A percentile compares a stretch with the other conserved stretches of the same genome.
phyloP scores from a whole-genome alignment of 2,113 vertebrate species.

The Zapornia atra region DNA sequence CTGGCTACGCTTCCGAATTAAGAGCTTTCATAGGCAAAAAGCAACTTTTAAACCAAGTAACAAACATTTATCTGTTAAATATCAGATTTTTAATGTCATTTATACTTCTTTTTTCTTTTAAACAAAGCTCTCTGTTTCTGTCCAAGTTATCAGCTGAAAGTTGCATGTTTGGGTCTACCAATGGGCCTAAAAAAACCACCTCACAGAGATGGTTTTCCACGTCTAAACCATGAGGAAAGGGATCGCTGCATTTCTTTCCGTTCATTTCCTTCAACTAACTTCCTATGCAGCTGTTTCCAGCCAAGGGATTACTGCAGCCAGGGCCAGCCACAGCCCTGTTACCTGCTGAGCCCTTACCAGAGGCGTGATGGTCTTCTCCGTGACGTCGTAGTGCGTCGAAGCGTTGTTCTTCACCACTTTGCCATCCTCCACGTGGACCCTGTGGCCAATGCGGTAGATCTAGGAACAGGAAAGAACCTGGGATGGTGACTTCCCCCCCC shows the following conservation, averaged over 20 bases:
- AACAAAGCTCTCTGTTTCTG: neutral
- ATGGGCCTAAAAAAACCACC: neutral
- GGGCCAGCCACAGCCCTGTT: neutral
- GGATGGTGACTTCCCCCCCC: neutral
- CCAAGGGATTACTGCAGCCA: neutral
- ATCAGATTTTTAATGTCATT: neutral
- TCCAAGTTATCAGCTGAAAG: neutral
- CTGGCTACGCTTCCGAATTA: neutral
- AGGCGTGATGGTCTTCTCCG: slow-evolving; percentile 79
- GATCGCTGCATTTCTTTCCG: neutral
- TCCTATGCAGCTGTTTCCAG: neutral
- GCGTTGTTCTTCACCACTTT: slow-evolving; percentile 81
- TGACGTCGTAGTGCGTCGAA: slow-evolving; percentile 77
- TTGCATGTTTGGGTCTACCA: neutral
- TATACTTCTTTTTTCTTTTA: neutral
- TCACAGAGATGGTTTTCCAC: neutral
- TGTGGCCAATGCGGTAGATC: slow-evolving; percentile 80
- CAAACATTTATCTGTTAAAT: neutral
- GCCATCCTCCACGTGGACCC: slow-evolving; percentile 76
- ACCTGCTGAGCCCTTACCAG: slow-evolving; percentile 64
- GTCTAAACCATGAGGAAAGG: neutral
- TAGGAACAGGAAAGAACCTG: neutral
- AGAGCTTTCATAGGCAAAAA: neutral
- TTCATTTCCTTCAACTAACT: neutral
- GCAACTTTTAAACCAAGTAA: neutral